phyloP scores from a whole-genome alignment of 2,888 invertebrate species.

The Mesorhabditis spiculigera region DNA sequence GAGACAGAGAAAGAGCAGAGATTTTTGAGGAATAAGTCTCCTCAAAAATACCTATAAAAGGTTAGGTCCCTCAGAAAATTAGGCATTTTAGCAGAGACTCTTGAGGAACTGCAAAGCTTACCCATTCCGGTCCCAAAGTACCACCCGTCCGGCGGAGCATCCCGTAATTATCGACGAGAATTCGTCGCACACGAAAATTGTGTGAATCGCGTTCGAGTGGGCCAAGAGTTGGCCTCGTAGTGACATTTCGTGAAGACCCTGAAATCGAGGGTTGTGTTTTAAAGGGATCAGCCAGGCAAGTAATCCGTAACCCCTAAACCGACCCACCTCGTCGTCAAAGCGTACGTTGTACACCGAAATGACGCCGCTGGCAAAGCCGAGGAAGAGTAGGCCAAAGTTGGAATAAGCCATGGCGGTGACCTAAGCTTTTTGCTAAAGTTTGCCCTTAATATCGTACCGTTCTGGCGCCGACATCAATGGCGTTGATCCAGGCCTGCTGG shows the following conservation, averaged over 20 bases:
- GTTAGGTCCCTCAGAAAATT: background rate
- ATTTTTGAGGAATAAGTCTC: too few species aligned
- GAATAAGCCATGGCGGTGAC: background rate
- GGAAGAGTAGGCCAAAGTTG: constrained; percentile 2
- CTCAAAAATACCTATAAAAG: too few species aligned
- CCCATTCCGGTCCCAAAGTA: constrained; percentile 1
- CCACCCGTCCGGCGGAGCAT: background rate
- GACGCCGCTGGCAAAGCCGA: background rate
- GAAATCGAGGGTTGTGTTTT: too few species aligned
- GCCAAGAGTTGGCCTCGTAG: constrained; percentile 5
- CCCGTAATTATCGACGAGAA: background rate
- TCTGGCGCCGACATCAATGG: background rate
- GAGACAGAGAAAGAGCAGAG: too few species aligned
- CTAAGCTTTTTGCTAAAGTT: background rate
- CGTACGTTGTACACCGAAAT: background rate
- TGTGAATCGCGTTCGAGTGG: constrained; percentile 6
- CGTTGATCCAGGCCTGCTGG: background rate
- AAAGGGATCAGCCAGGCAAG: too few species aligned
- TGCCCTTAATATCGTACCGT: background rate
- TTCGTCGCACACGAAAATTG: background rate
- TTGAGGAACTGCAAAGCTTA: background rate
- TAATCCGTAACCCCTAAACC: background rate
- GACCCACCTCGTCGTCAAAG: background rate
- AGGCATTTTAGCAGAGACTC: background rate
- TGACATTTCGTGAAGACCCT: background rate